Evolutionary conservation across 2,797 vertebrate species (phyloP).

Genomic region (Cygnus olor): DNA sequence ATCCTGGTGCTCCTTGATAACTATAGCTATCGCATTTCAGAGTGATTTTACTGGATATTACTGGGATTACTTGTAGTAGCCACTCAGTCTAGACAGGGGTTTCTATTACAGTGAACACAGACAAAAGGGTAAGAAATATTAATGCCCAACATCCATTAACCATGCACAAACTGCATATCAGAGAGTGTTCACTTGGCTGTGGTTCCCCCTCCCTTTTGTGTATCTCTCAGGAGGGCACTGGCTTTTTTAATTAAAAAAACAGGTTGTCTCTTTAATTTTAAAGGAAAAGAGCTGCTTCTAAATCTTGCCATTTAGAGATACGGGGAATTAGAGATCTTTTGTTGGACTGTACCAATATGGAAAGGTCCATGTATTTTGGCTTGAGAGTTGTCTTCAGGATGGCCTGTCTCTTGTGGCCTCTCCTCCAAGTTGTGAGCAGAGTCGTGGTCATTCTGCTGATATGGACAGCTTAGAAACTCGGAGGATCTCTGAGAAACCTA

Average conservation of each 20-base stretch:
- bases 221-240: slow-evolving; percentile 13
- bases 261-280: background rate
- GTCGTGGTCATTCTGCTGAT: background rate
- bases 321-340: background rate
- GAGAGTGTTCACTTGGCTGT: slow-evolving; percentile 33
- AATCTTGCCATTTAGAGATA: background rate
- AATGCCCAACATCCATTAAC: slow-evolving; percentile 72
- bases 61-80: slow-evolving; percentile 94
- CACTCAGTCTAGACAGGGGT: slow-evolving; percentile 95
- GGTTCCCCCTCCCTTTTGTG: slow-evolving; percentile 3
- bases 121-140: slow-evolving; percentile 86
- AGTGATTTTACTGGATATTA: slow-evolving; percentile 93
- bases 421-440: background rate
- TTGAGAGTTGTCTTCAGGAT: background rate
- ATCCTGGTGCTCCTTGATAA: slow-evolving; percentile 81
- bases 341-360: background rate
- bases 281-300: background rate
- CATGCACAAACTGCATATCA: slow-evolving; percentile 53
- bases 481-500: background rate
- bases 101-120: slow-evolving; percentile 90
- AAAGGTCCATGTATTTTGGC: background rate
- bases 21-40: slow-evolving; percentile 89
- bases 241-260: slow-evolving; percentile 38
- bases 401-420: background rate
- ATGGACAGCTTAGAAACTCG: background rate